Evolutionary conservation across 2,888 invertebrate genomes (phyloP).

Genomic region (Maniola hyperantus): DNA sequence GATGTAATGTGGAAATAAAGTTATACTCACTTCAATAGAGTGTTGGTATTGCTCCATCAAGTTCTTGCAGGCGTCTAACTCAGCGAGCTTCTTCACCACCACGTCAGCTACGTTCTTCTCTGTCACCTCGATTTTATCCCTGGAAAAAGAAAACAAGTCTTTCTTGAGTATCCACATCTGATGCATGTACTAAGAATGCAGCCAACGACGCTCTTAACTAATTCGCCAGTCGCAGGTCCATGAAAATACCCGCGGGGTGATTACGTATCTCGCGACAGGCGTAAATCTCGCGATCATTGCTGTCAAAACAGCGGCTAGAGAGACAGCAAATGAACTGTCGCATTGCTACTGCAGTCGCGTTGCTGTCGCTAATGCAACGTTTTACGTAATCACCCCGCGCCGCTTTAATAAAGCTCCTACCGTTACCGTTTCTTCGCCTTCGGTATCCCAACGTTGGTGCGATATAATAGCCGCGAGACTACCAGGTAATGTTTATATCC

Average conservation of each 20-base stretch:
- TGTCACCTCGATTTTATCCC: constrained; percentile 73
- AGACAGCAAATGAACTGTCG: too few relatives aligned
- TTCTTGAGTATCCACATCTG: too few relatives aligned
- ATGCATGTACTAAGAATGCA: too few relatives aligned
- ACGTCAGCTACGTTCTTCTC: constrained; percentile 75
- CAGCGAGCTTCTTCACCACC: constrained; percentile 73
- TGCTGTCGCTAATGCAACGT: too few relatives aligned
- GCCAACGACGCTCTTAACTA: constrained; percentile 80
- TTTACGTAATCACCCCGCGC: too few relatives aligned
- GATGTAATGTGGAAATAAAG: too few relatives aligned
- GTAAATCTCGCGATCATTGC: too few relatives aligned
- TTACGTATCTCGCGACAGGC: too few relatives aligned
- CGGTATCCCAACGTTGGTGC: constrained; percentile 86
- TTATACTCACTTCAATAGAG: constrained; percentile 73
- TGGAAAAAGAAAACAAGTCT: constrained; percentile 47
- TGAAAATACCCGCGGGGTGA: constrained; percentile 56
- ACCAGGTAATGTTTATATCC: neutral
- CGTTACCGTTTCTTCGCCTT: constrained; percentile 75
- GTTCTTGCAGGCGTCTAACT: constrained; percentile 70
- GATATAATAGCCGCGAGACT: constrained; percentile 70
- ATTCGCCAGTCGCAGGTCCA: constrained; percentile 88
- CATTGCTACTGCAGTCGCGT: too few relatives aligned
- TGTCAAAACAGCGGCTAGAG: too few relatives aligned
- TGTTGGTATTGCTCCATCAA: constrained; percentile 75
- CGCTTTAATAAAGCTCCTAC: constrained; percentile 59